A percentile compares a stretch with the other conserved stretches of the same genome.
phyloP scores from a whole-genome alignment of 2,888 invertebrate species.

The Frankliniella fusca region DNA sequence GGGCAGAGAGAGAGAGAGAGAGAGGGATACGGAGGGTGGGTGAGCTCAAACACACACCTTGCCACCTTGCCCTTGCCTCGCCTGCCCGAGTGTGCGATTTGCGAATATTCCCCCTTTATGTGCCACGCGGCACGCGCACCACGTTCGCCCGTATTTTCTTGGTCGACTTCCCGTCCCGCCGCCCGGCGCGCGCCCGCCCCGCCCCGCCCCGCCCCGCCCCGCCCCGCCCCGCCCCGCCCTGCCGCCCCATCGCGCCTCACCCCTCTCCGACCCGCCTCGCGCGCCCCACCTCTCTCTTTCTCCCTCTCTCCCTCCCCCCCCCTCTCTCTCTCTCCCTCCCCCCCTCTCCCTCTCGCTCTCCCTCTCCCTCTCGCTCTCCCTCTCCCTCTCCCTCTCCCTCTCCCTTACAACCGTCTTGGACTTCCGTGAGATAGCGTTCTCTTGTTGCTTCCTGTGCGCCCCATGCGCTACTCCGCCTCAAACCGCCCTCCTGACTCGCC shows the following conservation, averaged over 20 bases:
- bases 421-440: slow-evolving; percentile 12
- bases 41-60: too few relatives aligned
- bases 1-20: too few relatives aligned
- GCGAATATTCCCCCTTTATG: slow-evolving; percentile 15
- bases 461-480: too few relatives aligned
- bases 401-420: not conserved
- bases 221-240: slow-evolving; percentile 1
- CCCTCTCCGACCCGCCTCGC: not conserved
- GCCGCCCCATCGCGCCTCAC: not conserved
- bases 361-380: not conserved
- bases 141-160: slow-evolving; percentile 31
- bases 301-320: not conserved
- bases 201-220: not conserved
- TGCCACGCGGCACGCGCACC: not conserved
- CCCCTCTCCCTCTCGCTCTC: too few relatives aligned
- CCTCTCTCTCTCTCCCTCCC: not conserved
- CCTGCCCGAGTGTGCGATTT: not conserved
- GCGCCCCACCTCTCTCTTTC: not conserved
- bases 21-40: too few relatives aligned
- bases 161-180: too few relatives aligned
- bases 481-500: too few relatives aligned
- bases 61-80: not conserved
- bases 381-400: slow-evolving; percentile 27
- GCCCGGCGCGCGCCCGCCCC: too few relatives aligned
- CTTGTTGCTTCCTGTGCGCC: slow-evolving; percentile 23